Percentiles rank a stretch among this genome's conserved stretches.
Conservation (phyloP, 2,113 vertebrate species). For the Holacanthus passer region DNA sequence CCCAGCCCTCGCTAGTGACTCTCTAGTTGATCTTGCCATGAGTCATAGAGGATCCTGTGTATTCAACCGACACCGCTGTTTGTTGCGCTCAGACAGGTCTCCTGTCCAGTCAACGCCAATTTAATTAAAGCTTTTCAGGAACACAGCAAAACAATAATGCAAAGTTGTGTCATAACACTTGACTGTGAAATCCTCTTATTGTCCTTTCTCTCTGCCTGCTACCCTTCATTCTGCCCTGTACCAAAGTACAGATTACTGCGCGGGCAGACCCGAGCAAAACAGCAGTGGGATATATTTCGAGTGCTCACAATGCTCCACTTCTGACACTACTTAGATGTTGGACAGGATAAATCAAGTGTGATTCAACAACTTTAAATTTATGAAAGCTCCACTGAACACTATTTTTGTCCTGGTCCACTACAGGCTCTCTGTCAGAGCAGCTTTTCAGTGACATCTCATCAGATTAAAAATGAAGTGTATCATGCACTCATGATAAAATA, state of each 20-base stretch:
- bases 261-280: background rate
- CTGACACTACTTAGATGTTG: constrained; percentile 23
- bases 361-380: constrained; percentile 35
- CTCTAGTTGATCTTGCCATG: background rate
- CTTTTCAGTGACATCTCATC: constrained; percentile 2
- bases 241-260: constrained; percentile 47
- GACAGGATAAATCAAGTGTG: constrained; percentile 30
- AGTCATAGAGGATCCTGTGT: constrained; percentile 28
- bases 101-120: constrained; percentile 45
- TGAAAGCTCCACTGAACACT: background rate
- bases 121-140: constrained; percentile 64
- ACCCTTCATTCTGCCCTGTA: constrained; percentile 16
- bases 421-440: constrained; percentile 13
- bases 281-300: background rate
- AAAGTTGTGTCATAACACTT: constrained; percentile 51
- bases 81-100: constrained; percentile 25
- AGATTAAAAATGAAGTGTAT: constrained; percentile 2
- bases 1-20: background rate
- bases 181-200: constrained; percentile 73
- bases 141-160: constrained; percentile 42
- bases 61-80: constrained; percentile 14
- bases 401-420: background rate
- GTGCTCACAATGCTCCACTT: constrained; percentile 29
- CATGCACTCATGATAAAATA: constrained; percentile 10
- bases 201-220: constrained; percentile 26